Percentiles rank a stretch among this genome's conserved stretches.
phyloP scores from a whole-genome alignment of 2,888 invertebrate genomes.

The Crepidodera aurea region DNA sequence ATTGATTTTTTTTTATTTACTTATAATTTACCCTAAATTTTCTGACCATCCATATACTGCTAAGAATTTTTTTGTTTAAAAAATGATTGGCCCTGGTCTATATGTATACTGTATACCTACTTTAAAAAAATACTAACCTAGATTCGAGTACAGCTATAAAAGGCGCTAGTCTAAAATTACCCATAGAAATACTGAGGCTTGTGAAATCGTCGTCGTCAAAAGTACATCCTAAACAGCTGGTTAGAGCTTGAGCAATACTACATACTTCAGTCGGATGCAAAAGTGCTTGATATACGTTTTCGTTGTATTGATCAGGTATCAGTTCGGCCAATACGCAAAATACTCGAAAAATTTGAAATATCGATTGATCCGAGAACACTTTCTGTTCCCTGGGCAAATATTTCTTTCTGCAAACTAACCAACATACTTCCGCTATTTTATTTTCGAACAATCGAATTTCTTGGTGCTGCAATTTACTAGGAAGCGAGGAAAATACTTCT shows the following conservation, averaged over 20 bases:
- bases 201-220: conserved; percentile 76
- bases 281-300: conserved; percentile 63
- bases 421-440: conserved; percentile 79
- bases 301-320: conserved; percentile 66
- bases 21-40: no score
- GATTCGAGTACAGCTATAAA: conserved; percentile 80
- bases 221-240: conserved; percentile 72
- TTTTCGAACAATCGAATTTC: conserved; percentile 70
- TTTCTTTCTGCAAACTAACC: conserved; percentile 78
- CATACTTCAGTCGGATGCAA: conserved; percentile 76
- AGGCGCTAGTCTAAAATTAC: conserved; percentile 71
- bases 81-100: no score
- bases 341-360: conserved; percentile 78
- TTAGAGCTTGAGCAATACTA: conserved; percentile 72
- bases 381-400: conserved; percentile 69
- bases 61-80: no score
- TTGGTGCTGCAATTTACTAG: conserved; percentile 67
- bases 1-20: no score
- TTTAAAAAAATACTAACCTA: conserved; percentile 60
- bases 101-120: no score
- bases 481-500: conserved; percentile 75
- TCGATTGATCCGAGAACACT: conserved; percentile 70
- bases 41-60: no score
- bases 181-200: conserved; percentile 65
- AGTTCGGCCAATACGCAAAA: conserved; percentile 82